These are phyloP conservation scores for Hydrozoanthus gracilis DNA, from an alignment of 92 coral and sea anemone species.

Conservation along the genomic window DNA sequence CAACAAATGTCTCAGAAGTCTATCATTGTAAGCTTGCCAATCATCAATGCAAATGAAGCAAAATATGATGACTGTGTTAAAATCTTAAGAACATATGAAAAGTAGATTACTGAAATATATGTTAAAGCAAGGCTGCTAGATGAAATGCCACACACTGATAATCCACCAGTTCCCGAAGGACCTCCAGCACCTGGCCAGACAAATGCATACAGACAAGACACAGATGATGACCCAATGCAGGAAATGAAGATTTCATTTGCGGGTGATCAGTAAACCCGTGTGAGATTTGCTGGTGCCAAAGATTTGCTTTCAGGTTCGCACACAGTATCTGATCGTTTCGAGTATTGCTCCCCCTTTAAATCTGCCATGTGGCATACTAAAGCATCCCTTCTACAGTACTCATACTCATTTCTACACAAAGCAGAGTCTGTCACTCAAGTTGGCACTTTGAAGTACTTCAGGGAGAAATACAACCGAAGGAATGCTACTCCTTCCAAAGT, in stretches of 20 bases:
- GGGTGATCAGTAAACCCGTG: constrained; percentile 59
- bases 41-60: constrained; percentile 68
- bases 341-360: constrained; percentile 70
- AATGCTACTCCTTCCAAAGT: constrained; percentile 84
- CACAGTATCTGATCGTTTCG: constrained; percentile 79
- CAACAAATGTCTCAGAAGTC: constrained; percentile 69
- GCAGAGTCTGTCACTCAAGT: constrained; percentile 76
- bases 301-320: constrained; percentile 71
- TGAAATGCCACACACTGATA: constrained; percentile 48
- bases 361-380: constrained; percentile 79
- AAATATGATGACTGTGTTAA: constrained; percentile 69
- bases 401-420: constrained; percentile 76
- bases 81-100: constrained; percentile 60
- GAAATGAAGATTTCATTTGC: constrained; percentile 60
- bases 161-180: constrained; percentile 61
- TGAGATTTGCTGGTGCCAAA: constrained; percentile 70
- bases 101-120: constrained; percentile 68
- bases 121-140: constrained; percentile 64
- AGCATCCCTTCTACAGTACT: constrained; percentile 65
- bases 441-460: constrained; percentile 76
- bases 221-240: constrained; percentile 61
- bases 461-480: constrained; percentile 73
- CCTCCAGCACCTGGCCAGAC: constrained; percentile 69
- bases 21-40: constrained; percentile 59
- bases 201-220: constrained; percentile 56